Conservation (phyloP, 2,888 invertebrate genomes). For the Cantharis flavilabris region DNA sequence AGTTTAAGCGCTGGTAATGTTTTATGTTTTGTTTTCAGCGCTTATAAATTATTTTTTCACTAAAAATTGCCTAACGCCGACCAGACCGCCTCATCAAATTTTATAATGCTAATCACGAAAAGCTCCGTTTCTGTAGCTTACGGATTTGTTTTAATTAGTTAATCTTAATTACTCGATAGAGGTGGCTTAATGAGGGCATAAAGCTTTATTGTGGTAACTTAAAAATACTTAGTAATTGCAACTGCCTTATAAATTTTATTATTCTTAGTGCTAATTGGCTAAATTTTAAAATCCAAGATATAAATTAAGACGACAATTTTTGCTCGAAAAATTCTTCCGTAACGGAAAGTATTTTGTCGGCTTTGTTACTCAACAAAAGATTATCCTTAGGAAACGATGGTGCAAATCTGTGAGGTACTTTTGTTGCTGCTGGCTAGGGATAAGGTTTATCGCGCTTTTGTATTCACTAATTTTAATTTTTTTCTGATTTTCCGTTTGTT, state of each 20-base stretch:
- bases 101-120: neutral
- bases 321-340: neutral
- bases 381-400: neutral
- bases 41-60: neutral
- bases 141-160: neutral
- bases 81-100: neutral
- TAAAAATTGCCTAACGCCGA: neutral
- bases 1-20: neutral
- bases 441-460: constrained; percentile 43
- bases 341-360: neutral
- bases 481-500: constrained; percentile 5
- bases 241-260: neutral
- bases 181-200: neutral
- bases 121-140: neutral
- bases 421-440: constrained; percentile 33
- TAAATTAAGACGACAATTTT: neutral
- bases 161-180: neutral
- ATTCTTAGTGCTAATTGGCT: neutral
- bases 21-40: neutral
- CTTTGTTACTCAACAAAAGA: neutral
- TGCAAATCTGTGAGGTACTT: neutral
- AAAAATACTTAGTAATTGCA: neutral
- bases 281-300: neutral
- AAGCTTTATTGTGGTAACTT: neutral
- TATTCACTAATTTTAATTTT: constrained; percentile 39